Evolutionary conservation across 2,888 invertebrate species (phyloP).

Genomic region (Bruchidius siliquastri): DNA sequence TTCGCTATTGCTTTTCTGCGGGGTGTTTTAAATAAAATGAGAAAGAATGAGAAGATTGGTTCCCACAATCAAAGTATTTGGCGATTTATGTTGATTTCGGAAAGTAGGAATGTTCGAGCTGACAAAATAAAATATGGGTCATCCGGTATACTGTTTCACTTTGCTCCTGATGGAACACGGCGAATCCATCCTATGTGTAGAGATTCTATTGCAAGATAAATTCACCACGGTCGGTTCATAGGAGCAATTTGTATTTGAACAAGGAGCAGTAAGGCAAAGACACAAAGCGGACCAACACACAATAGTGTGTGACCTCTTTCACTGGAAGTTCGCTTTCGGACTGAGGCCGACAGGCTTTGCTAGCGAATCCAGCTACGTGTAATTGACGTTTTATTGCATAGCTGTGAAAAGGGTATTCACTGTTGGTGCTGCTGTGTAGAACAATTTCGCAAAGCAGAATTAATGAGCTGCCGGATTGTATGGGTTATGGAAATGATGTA

Average conservation of each 20-base stretch:
- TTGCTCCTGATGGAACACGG: not conserved
- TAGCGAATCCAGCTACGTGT: not conserved
- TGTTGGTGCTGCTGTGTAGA: not conserved
- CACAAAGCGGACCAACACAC: not conserved
- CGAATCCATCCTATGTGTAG: not conserved
- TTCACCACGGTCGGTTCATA: not conserved
- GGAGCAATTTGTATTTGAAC: not conserved
- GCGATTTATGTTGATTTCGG: too few species aligned
- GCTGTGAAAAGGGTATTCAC: not conserved
- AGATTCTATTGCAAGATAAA: not conserved
- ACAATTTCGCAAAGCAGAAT: not conserved
- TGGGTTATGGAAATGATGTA: not conserved
- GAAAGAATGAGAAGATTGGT: too few species aligned
- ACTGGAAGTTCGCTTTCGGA: not conserved
- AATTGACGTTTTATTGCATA: not conserved
- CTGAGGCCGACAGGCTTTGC: not conserved
- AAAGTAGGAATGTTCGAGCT: too few species aligned
- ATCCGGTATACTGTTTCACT: too few species aligned
- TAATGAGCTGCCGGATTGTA: not conserved
- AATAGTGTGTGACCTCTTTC: not conserved
- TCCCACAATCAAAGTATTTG: too few species aligned
- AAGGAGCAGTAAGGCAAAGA: not conserved
- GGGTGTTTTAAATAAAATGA: too few species aligned
- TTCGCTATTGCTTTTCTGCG: too few species aligned
- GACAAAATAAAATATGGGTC: too few species aligned